phyloP scores from a whole-genome alignment of 2,113 vertebrate genomes.

The Prionailurus viverrinus region DNA sequence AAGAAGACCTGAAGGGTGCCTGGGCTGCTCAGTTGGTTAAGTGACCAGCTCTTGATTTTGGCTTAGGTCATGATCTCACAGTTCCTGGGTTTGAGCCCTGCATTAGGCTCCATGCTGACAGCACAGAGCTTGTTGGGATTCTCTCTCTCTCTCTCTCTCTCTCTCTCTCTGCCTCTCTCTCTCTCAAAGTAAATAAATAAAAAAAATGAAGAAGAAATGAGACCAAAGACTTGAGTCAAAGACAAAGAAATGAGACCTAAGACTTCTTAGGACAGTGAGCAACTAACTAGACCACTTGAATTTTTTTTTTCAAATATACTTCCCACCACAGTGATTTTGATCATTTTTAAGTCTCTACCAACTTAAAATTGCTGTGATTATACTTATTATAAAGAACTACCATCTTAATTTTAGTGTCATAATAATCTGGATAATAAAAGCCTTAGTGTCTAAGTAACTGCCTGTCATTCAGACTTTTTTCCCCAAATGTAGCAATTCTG shows the following conservation, averaged over 20 bases:
- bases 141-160: no score
- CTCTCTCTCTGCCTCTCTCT: no score
- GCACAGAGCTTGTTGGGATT: no score
- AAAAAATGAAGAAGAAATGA: background rate
- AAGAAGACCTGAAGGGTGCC: background rate
- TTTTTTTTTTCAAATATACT: conserved; percentile 1
- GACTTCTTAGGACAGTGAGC: background rate
- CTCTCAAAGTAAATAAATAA: no score
- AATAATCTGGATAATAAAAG: conserved; percentile 65
- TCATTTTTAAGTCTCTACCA: background rate
- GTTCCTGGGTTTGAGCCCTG: no score
- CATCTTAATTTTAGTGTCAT: conserved; percentile 26
- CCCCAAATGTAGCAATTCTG: background rate
- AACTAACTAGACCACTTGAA: background rate
- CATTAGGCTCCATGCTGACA: no score
- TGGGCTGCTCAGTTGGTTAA: no score
- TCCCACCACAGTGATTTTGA: background rate
- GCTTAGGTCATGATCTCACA: no score
- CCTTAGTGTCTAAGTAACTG: conserved; percentile 30
- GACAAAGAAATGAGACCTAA: background rate
- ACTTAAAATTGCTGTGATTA: conserved; percentile 53
- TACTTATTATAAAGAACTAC: conserved; percentile 21
- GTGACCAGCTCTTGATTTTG: no score
- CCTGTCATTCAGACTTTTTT: conserved; percentile 38
- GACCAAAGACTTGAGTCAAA: background rate